Evolutionary conservation across 2,888 invertebrate genomes (phyloP).

Genomic region (Dynastes hyllus): DNA sequence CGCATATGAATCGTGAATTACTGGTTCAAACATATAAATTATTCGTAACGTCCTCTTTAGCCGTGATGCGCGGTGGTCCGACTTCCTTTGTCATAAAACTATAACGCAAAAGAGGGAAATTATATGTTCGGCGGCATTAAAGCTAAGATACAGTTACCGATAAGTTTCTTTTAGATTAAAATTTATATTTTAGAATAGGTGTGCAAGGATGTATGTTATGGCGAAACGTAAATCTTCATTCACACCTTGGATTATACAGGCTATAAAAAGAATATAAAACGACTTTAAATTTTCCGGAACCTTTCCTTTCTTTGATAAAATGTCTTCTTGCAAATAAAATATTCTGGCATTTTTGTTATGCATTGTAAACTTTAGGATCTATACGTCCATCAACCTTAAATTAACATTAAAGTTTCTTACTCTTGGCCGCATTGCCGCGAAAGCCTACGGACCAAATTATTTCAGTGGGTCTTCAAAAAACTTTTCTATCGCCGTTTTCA

Average conservation of each 20-base stretch:
- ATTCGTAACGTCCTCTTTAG: conserved; percentile 61
- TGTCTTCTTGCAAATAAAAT: too few relatives aligned
- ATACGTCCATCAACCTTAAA: too few relatives aligned
- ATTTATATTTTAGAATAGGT: conserved; percentile 9
- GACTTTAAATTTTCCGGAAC: background rate
- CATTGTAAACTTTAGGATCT: too few relatives aligned
- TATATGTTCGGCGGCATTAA: conserved; percentile 18
- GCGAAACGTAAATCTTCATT: conserved; percentile 3
- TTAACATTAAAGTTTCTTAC: too few relatives aligned
- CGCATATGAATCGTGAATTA: conserved; percentile 67
- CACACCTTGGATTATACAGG: conserved; percentile 20
- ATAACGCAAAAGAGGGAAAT: conserved; percentile 23
- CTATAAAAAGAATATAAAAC: background rate
- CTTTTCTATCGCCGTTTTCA: too few relatives aligned
- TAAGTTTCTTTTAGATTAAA: conserved; percentile 28
- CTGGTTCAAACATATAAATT: conserved; percentile 67
- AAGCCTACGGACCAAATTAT: too few relatives aligned
- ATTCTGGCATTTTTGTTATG: too few relatives aligned
- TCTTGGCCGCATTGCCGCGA: too few relatives aligned
- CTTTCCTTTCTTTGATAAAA: too few relatives aligned
- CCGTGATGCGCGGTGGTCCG: conserved; percentile 16
- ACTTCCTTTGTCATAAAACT: conserved; percentile 42
- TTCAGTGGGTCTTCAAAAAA: too few relatives aligned
- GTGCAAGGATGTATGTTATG: conserved; percentile 1
- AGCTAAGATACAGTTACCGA: conserved; percentile 33